These are phyloP conservation scores for Atta cephalotes DNA, from an alignment of 1,140 invertebrate species.

Conservation along the genomic window DNA sequence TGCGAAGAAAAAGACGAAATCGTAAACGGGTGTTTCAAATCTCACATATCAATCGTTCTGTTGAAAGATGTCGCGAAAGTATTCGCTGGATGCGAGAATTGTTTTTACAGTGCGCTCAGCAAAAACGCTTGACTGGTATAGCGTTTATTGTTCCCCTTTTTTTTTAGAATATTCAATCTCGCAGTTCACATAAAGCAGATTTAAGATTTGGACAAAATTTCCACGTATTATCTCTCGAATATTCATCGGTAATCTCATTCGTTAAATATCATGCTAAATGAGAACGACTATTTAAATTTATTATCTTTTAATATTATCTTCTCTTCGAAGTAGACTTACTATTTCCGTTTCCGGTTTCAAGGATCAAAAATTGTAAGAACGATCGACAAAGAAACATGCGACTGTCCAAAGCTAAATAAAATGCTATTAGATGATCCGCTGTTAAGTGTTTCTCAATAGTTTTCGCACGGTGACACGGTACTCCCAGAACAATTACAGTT, in stretches of 20 bases:
- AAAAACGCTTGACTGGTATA: constrained; percentile 36
- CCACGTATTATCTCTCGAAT: not conserved
- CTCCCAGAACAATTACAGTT: not conserved
- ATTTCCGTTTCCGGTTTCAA: constrained; percentile 83
- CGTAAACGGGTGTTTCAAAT: constrained; percentile 67
- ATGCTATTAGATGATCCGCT: constrained; percentile 78
- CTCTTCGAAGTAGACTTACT: not conserved
- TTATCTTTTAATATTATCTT: not conserved
- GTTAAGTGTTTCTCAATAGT: constrained; percentile 76
- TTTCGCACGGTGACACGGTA: constrained; percentile 78
- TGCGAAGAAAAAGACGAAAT: constrained; percentile 44
- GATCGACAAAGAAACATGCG: constrained; percentile 74
- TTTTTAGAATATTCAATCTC: constrained; percentile 8
- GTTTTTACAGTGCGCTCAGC: constrained; percentile 37
- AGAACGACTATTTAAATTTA: constrained; percentile 13
- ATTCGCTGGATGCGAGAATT: constrained; percentile 51
- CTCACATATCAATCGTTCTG: constrained; percentile 73
- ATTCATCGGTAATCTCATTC: constrained; percentile 14
- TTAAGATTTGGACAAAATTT: constrained; percentile 40
- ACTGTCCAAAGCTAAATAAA: constrained; percentile 78
- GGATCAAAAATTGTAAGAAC: constrained; percentile 76
- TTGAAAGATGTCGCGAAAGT: constrained; percentile 58
- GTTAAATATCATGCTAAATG: constrained; percentile 3
- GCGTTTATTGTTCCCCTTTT: not conserved
- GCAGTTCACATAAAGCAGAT: constrained; percentile 28